phyloP scores from a whole-genome alignment of 64 coral and sea anemone species.

The Montipora sp. region DNA sequence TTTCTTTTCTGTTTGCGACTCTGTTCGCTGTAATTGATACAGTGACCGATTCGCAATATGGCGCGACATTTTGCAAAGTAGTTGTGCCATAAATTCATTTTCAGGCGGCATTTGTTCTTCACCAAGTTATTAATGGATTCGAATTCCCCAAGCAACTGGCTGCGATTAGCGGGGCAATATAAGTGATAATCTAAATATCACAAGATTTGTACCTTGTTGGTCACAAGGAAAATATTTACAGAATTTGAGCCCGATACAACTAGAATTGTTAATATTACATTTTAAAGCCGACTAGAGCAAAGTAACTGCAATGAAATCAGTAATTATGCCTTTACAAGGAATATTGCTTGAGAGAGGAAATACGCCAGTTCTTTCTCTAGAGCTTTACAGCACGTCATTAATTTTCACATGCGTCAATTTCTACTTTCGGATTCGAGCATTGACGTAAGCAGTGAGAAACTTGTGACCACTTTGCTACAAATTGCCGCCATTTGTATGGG shows the following conservation, averaged over 20 bases:
- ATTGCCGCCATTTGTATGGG: constrained; percentile 43
- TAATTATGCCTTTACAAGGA: constrained; percentile 34
- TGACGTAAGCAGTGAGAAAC: constrained; percentile 35
- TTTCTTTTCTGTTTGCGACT: constrained; percentile 44
- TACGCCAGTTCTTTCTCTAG: not conserved
- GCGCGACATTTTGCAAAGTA: constrained; percentile 44
- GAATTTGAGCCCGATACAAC: constrained; percentile 22
- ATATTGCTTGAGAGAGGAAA: constrained; percentile 39
- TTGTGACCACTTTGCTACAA: constrained; percentile 18
- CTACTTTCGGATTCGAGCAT: constrained; percentile 13
- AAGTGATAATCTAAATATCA: constrained; percentile 49
- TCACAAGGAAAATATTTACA: constrained; percentile 51
- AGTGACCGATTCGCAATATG: not conserved
- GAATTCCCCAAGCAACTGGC: constrained; percentile 30
- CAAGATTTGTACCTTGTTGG: constrained; percentile 38
- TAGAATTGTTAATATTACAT: constrained; percentile 30
- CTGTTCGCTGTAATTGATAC: constrained; percentile 39
- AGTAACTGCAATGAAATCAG: constrained; percentile 11
- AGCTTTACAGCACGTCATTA: constrained; percentile 18
- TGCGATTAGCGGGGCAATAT: constrained; percentile 44
- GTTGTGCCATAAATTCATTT: not conserved
- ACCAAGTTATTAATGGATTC: constrained; percentile 34
- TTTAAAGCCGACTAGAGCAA: constrained; percentile 16
- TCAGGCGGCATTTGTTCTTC: constrained; percentile 1
- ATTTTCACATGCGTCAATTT: constrained; percentile 36